Percentiles rank a stretch among this genome's conserved stretches.
These are phyloP conservation scores for Epizoanthus fatuus DNA, from an alignment of 92 coral and sea anemone species.

Conservation along the genomic window DNA sequence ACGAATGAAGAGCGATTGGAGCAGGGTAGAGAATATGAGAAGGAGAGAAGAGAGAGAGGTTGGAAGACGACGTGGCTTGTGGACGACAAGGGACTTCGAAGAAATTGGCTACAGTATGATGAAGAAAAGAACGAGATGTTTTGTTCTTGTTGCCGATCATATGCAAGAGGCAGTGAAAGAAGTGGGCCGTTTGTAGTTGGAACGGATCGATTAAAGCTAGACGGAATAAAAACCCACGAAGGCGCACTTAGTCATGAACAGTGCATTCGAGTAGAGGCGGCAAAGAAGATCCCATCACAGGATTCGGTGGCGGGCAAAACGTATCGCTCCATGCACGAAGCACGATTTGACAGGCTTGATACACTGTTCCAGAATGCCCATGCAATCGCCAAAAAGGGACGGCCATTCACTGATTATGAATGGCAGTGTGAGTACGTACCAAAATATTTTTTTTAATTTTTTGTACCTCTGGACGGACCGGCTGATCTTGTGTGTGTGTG, in stretches of 20 bases:
- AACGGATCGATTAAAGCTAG: no score
- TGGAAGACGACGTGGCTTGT: slow-evolving; percentile 1
- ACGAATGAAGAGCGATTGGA: slow-evolving; percentile 7
- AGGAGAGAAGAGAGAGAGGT: background rate
- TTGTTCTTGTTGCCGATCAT: background rate
- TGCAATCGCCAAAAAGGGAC: no score
- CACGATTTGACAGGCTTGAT: no score
- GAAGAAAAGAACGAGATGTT: slow-evolving; percentile 6
- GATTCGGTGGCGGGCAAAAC: no score
- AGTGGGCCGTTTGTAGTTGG: background rate
- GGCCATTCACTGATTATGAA: no score
- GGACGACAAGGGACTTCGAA: slow-evolving; percentile 6
- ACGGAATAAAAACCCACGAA: background rate
- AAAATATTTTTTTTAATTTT: no score
- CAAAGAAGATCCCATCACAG: background rate
- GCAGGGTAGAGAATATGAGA: slow-evolving; percentile 7
- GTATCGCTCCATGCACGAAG: no score
- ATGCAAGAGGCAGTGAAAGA: slow-evolving; percentile 19
- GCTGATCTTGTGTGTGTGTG: no score
- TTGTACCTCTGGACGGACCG: no score
- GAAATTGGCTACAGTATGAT: slow-evolving; percentile 13
- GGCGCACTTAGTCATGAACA: slow-evolving; percentile 3
- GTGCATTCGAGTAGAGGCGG: background rate
- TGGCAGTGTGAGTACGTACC: no score
- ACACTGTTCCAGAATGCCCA: no score